A percentile compares a stretch with the other conserved stretches of the same genome.
Evolutionary conservation across 1,140 invertebrate species (phyloP).

Genomic region (Drosophila punjabiensis): DNA sequence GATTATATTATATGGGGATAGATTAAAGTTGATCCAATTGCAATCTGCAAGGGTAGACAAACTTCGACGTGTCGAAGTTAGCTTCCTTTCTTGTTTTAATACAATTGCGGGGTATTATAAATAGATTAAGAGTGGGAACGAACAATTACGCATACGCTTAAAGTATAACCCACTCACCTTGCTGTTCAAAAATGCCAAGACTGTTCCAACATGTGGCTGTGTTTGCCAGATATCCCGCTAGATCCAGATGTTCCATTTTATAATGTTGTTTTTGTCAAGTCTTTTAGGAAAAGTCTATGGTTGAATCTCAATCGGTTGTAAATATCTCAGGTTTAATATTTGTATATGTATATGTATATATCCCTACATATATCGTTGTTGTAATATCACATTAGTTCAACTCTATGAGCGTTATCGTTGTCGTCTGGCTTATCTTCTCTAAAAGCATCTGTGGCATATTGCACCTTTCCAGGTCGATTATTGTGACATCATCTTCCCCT

Average conservation of each 20-base stretch:
- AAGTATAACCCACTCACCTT: conserved; percentile 48
- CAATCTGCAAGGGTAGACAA: too few species aligned
- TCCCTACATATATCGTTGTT: conserved; percentile 52
- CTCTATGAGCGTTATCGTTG: conserved; percentile 19
- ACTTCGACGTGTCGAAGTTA: too few species aligned
- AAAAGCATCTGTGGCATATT: conserved; percentile 56
- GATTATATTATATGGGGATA: too few species aligned
- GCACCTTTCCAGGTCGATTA: conserved; percentile 20
- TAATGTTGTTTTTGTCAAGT: conserved; percentile 49
- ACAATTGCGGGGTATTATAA: too few species aligned
- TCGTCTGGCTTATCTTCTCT: conserved; percentile 32
- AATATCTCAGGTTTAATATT: conserved; percentile 26
- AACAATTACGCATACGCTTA: background rate
- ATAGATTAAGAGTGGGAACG: too few species aligned
- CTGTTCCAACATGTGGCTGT: conserved; percentile 68
- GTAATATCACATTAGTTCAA: conserved; percentile 69
- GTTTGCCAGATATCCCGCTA: conserved; percentile 68
- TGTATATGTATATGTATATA: background rate
- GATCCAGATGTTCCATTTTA: conserved; percentile 80
- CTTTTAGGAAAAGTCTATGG: conserved; percentile 32
- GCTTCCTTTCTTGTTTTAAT: too few species aligned
- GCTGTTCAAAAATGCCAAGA: conserved; percentile 71
- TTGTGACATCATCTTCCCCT: conserved; percentile 47
- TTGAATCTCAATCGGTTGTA: conserved; percentile 14
- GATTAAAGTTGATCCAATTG: too few species aligned